Conservation (phyloP, 2,113 vertebrate genomes). For the Lophura nycthemera region DNA sequence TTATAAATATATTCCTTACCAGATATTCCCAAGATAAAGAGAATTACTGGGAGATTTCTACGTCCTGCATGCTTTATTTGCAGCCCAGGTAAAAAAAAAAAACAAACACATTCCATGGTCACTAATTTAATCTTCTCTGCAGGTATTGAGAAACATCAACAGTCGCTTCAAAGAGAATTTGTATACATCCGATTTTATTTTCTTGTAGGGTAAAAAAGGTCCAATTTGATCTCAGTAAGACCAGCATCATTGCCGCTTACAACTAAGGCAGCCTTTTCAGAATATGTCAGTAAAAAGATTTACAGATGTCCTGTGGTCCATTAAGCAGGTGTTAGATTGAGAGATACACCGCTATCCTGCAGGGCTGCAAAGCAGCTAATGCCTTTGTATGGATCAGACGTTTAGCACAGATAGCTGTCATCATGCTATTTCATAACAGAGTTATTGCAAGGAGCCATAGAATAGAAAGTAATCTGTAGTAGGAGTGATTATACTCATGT, state of each 20-base stretch:
- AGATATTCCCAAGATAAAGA: background rate
- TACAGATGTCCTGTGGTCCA: constrained; percentile 34
- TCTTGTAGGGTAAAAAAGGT: background rate
- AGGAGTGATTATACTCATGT: background rate
- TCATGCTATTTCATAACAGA: background rate
- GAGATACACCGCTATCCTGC: constrained; percentile 1
- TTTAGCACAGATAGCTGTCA: constrained; percentile 32
- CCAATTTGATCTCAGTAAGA: background rate
- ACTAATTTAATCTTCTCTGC: constrained; percentile 29
- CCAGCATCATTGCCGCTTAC: constrained; percentile 14
- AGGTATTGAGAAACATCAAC: constrained; percentile 3
- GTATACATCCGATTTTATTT: background rate
- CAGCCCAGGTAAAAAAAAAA: background rate
- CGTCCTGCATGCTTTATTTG: background rate
- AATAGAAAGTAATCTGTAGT: background rate
- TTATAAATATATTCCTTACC: background rate
- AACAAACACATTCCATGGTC: background rate
- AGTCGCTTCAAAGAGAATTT: background rate
- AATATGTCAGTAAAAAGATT: constrained; percentile 48
- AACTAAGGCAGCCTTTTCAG: background rate
- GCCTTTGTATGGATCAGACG: constrained; percentile 37
- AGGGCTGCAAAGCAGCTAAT: background rate
- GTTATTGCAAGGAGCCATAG: background rate
- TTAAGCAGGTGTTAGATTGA: constrained; percentile 38
- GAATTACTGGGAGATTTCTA: background rate